Conservation (phyloP, 2,888 invertebrate genomes). For the Alitta virens region DNA sequence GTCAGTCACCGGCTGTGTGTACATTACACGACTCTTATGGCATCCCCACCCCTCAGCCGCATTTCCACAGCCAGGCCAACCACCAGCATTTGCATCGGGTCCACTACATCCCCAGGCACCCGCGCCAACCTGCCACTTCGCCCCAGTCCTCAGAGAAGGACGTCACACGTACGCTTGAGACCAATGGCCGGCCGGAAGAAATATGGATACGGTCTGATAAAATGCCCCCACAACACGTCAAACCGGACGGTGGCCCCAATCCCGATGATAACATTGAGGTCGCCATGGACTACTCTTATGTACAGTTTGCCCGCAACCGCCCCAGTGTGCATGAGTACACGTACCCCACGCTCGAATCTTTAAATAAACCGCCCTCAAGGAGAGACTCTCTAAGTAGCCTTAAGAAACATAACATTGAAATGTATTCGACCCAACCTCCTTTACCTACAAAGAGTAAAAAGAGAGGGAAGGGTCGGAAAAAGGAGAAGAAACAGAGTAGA, state of each 20-base stretch:
- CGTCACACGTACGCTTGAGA: slow-evolving; percentile 8
- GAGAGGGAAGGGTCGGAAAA: slow-evolving; percentile 37
- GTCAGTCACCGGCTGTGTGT: slow-evolving; percentile 22
- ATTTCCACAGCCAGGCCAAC: slow-evolving; percentile 2
- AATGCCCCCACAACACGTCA: slow-evolving; percentile 2
- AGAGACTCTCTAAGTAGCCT: slow-evolving; percentile 42
- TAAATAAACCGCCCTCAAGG: slow-evolving; percentile 36
- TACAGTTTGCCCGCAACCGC: slow-evolving; percentile 66
- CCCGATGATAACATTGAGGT: slow-evolving; percentile 26
- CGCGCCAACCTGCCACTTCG: not conserved
- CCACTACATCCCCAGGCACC: slow-evolving; percentile 58
- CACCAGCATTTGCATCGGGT: slow-evolving; percentile 61
- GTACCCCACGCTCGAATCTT: slow-evolving; percentile 67
- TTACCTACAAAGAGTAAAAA: slow-evolving; percentile 42
- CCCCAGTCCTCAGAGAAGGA: slow-evolving; percentile 2
- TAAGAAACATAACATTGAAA: slow-evolving; percentile 35
- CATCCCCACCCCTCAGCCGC: slow-evolving; percentile 1
- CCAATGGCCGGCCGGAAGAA: slow-evolving; percentile 11
- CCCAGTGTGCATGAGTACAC: slow-evolving; percentile 81
- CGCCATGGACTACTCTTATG: slow-evolving; percentile 61
- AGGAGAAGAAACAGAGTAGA: slow-evolving; percentile 23
- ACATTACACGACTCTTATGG: not conserved
- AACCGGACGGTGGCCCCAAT: slow-evolving; percentile 14
- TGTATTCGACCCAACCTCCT: slow-evolving; percentile 59
- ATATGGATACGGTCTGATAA: slow-evolving; percentile 23